Base-by-base conservation (phyloP, 2,113 vertebrate genomes). In the Papio anubis region DNA sequence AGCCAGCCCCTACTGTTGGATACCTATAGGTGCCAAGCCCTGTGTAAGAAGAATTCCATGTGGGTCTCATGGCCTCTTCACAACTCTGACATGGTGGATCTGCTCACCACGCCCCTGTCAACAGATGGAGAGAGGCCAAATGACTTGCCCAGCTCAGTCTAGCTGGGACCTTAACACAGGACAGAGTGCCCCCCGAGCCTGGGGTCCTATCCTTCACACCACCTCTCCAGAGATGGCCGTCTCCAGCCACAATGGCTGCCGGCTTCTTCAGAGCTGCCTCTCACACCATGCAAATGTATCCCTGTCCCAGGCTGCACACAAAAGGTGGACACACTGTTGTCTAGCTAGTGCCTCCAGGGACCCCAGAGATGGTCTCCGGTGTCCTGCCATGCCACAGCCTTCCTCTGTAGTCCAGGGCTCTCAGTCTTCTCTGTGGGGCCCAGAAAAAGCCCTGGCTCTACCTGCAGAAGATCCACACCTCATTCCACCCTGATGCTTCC, bases 31-130 rank as follows among this genome's bases (percentile, higher is more conserved):
- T 50, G 20, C 23, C 16, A 80, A 50, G 32, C 43, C 81, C 8
- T 12, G 2, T 1, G 6, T 73, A 40, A 66, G 45, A 90, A 38
- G 43, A 48, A 17, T 14, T 66, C 76, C 11, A 10, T 0, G 0
- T 20, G 61, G 57, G 88, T 40, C 59, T 83, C 72, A 14, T 1
- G 76, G 25, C 40, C 68, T 79, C 84, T 78, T 72, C 23, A 73
- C 30, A 79, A 20, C 61, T 88, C 78, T 13, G 38, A 68, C 55
- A 66, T 11, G 7, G 17, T 25, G 52, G 55, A 17, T 35, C 9
- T 55, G 75, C 32, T 40, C 32, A 13, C 21, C 6, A 7, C 2
- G 5, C 14, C 13, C 13, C 10, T 8, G 23, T 11, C 2, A 13
- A 61, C 23, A 76, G 59, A 38, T 16, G 32, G 23, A 40, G 14